Conservation (phyloP, 2,797 vertebrate genomes). For the Tinamus major region DNA sequence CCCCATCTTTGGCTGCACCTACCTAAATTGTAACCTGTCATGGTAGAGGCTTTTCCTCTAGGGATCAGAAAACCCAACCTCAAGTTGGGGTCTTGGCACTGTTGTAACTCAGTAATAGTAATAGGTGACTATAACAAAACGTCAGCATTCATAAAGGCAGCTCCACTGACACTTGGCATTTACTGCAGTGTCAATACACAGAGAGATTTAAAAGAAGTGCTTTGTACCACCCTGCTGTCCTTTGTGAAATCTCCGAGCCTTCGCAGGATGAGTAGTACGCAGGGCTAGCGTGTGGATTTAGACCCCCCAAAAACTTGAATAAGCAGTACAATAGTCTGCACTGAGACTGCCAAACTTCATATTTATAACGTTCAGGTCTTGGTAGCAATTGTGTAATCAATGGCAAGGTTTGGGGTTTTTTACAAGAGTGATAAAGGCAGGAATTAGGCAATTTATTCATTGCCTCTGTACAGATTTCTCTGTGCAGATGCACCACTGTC, state of each 20-base stretch:
- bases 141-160: slow-evolving; percentile 6
- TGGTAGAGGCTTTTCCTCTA: neutral
- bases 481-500: neutral
- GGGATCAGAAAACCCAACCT: neutral
- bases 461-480: neutral
- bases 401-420: neutral
- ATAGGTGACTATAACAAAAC: neutral
- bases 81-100: neutral
- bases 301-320: neutral
- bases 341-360: neutral
- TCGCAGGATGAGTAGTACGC: neutral
- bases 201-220: slow-evolving; percentile 1
- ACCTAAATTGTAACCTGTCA: neutral
- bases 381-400: neutral
- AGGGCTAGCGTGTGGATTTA: neutral
- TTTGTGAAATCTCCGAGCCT: neutral
- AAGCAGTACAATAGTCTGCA: neutral
- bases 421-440: neutral
- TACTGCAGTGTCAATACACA: neutral
- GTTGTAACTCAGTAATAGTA: neutral
- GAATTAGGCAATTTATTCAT: neutral
- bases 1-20: neutral
- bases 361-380: neutral
- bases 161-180: slow-evolving; percentile 18
- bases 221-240: slow-evolving; percentile 13